These are phyloP conservation scores for Petaurus breviceps DNA, from an alignment of 2,113 vertebrate genomes.

Conservation along the genomic window DNA sequence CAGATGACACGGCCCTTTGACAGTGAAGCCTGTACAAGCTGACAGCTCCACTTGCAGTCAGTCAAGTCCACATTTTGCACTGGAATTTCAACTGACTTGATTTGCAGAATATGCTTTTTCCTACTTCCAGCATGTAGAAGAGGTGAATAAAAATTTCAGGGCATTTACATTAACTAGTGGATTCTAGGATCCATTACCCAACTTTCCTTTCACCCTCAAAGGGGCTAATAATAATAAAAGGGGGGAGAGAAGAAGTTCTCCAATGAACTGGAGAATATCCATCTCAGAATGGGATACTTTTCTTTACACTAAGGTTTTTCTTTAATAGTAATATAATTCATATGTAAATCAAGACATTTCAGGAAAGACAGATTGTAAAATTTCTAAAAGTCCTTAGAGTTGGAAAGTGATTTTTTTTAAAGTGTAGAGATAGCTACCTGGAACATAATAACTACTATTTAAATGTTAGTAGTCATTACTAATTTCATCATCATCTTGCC, in stretches of 20 bases:
- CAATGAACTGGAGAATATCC: not conserved
- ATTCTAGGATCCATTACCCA: constrained; percentile 70
- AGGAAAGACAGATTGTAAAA: not conserved
- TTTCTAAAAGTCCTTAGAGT: constrained; percentile 38
- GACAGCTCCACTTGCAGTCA: constrained; percentile 95
- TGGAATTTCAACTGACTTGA: constrained; percentile 87
- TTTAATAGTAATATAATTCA: constrained; percentile 32
- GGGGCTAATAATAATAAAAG: constrained; percentile 49
- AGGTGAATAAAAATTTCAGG: constrained; percentile 78
- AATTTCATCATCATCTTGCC: not conserved
- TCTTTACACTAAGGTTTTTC: constrained; percentile 44
- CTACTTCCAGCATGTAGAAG: constrained; percentile 75
- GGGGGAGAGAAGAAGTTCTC: not conserved
- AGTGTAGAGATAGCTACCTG: not conserved
- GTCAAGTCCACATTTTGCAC: constrained; percentile 87
- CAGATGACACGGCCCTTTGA: constrained; percentile 94
- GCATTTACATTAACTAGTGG: constrained; percentile 72
- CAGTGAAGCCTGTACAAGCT: constrained; percentile 92
- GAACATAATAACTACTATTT: not conserved
- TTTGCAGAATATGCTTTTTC: constrained; percentile 85
- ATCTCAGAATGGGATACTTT: constrained; percentile 28
- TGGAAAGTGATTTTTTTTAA: not conserved
- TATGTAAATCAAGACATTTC: constrained; percentile 47
- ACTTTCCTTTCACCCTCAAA: constrained; percentile 24
- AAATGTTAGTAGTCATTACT: not conserved